These are phyloP conservation scores for Nebria salina DNA, from an alignment of 2,888 invertebrate species.

Conservation along the genomic window DNA sequence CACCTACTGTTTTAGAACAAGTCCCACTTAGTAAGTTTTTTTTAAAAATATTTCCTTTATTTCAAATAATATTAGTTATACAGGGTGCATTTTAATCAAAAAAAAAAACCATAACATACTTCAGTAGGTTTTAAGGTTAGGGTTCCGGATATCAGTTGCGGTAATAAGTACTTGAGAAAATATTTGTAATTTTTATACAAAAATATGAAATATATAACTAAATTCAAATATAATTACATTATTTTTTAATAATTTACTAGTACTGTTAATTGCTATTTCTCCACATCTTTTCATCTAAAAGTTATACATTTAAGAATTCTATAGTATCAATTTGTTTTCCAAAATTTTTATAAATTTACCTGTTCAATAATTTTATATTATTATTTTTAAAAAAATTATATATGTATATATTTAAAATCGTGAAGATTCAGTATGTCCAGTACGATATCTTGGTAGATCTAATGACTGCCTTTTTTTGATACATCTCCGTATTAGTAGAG, in stretches of 20 bases:
- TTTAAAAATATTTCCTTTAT: not conserved
- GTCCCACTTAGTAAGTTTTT: constrained; percentile 59
- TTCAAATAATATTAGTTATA: constrained; percentile 58
- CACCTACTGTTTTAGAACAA: constrained; percentile 62
- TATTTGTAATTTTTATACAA: too few relatives aligned
- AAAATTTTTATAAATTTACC: too few relatives aligned
- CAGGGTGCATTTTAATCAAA: not conserved
- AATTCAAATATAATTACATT: too few relatives aligned
- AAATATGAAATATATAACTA: too few relatives aligned
- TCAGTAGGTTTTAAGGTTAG: not conserved
- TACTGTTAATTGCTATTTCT: too few relatives aligned
- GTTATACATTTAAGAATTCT: too few relatives aligned
- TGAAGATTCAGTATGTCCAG: constrained; percentile 48
- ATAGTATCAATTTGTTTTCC: too few relatives aligned
- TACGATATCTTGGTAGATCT: constrained; percentile 70
- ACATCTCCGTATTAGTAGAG: constrained; percentile 70
- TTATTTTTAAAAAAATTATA: too few relatives aligned
- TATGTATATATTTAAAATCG: constrained; percentile 48
- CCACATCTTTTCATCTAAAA: too few relatives aligned
- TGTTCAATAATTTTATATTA: too few relatives aligned
- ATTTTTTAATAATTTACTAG: too few relatives aligned
- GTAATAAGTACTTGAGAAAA: not conserved
- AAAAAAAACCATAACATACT: constrained; percentile 49
- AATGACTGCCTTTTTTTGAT: constrained; percentile 64
- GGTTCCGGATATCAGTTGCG: not conserved